Base-by-base conservation (phyloP, 1,140 invertebrate species). In the Vanessa tameamea region DNA sequence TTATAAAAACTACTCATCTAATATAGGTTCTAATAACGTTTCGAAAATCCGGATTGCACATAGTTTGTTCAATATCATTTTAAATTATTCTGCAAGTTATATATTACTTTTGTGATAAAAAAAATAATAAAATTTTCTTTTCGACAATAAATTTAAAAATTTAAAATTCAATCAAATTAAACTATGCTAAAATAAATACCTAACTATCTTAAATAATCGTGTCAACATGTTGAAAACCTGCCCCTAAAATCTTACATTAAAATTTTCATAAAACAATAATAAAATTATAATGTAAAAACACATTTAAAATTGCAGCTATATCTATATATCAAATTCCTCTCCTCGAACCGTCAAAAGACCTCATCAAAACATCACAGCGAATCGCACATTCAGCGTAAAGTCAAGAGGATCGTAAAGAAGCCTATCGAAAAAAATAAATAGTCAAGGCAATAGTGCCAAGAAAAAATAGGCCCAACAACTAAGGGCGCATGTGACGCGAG, bases 221-320 rank as follows among this genome's bases (percentile, higher is more conserved):
- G 81, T 91, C 88, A 90, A 92, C 88, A 87, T 87, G 82, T 90
- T 91, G 86, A 88, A 88, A 91, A 88, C 86, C 87, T 86, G 89
- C 79, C 83, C 85, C 91, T 92, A 91, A 88, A 90, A 90, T 91
- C 87, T 92, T 90, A 91, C 79, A 91, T 86, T 92, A 82, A 81
- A 83, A 80, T 78, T 87, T 85, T 83, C 87, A 86, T 90, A 89
- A 92, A 92, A 92, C 89, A 92, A 92, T 91, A 91, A 92, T 92
- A 92, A 92, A 92, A 92, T 91, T 91, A 92, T 88, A 91, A 92
- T 92, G 88, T 90, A 91, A 92, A 92, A 92, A 92, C 91, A 91
- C 89, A 91, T 92, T 91, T 91, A 88, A 92, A 92, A 91, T 92
- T 91, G 88, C 79, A 89, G 80, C 88, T 91, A 91, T 89, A 86